phyloP scores from a whole-genome alignment of 2,113 vertebrate genomes.

The Leucoraja erinaceus region DNA sequence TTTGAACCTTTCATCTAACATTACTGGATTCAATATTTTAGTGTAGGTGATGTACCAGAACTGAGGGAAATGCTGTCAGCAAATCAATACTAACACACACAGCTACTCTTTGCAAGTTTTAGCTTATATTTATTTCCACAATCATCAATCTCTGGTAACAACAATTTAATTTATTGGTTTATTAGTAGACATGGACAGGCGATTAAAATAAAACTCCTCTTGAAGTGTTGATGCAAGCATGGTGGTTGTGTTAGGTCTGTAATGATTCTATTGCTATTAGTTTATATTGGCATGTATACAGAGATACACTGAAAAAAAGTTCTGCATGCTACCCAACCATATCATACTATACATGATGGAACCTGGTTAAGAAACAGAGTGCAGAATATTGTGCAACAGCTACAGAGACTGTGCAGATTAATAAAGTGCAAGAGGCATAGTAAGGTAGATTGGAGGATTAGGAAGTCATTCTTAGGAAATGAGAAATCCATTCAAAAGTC shows the following conservation, averaged over 20 bases:
- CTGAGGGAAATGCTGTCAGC: not conserved
- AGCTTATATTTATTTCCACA: conserved; percentile 19
- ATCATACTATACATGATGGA: no score
- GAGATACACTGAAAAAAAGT: no score
- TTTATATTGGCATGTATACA: no score
- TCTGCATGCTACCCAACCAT: no score
- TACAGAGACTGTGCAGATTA: no score
- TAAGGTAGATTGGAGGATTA: no score
- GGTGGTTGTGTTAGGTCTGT: not conserved
- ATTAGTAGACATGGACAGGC: conserved; percentile 14
- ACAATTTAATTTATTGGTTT: conserved; percentile 27
- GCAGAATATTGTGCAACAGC: no score
- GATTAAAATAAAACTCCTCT: not conserved
- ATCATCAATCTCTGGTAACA: conserved; percentile 18
- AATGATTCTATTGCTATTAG: not conserved
- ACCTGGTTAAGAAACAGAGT: no score
- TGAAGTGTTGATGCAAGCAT: not conserved
- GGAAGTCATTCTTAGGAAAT: no score
- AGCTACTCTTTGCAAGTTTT: conserved; percentile 27
- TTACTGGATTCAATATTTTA: conserved; percentile 1
- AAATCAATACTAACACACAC: conserved; percentile 24
- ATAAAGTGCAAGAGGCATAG: no score
- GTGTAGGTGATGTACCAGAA: conserved; percentile 7
- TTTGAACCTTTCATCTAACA: conserved; percentile 14
- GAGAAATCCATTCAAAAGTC: no score